Percentiles rank a stretch among this genome's conserved stretches.
phyloP scores from a whole-genome alignment of 2,797 vertebrate species.

The Ptychadena robeensis region DNA sequence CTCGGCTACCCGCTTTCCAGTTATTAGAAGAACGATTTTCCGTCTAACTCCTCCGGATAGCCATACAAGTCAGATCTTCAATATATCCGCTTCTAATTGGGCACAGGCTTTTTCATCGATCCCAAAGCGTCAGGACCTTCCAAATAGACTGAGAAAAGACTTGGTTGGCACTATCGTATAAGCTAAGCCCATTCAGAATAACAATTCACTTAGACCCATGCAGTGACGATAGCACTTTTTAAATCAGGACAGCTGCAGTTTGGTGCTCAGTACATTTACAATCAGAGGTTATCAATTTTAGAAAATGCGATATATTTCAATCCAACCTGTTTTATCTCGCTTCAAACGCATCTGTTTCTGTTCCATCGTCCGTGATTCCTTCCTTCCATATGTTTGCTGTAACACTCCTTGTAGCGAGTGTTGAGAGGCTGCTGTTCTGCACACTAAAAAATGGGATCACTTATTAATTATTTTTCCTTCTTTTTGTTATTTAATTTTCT shows the following conservation, averaged over 20 bases:
- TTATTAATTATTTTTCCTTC: slow-evolving; percentile 15
- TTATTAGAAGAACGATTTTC: neutral
- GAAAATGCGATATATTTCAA: slow-evolving; percentile 31
- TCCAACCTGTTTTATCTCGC: slow-evolving; percentile 11
- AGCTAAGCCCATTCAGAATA: neutral
- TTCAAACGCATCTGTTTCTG: slow-evolving; percentile 5
- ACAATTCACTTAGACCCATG: neutral
- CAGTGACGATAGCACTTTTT: slow-evolving; percentile 47
- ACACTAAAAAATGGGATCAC: slow-evolving; percentile 54
- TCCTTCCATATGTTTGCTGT: slow-evolving; percentile 42
- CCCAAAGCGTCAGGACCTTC: neutral
- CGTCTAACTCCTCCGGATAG: neutral
- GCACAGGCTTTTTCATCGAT: neutral
- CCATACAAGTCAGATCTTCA: slow-evolving; percentile 23
- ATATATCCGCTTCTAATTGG: slow-evolving; percentile 3
- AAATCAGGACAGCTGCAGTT: slow-evolving; percentile 3
- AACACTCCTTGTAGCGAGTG: slow-evolving; percentile 38
- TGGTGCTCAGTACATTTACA: slow-evolving; percentile 43
- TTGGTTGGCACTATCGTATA: neutral
- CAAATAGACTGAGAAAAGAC: neutral
- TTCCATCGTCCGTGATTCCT: slow-evolving; percentile 23
- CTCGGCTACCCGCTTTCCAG: neutral
- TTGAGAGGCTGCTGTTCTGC: slow-evolving; percentile 46
- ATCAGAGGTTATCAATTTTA: slow-evolving; percentile 9
- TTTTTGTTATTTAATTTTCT: slow-evolving; percentile 46